Base-by-base conservation (phyloP, 2,888 invertebrate genomes). In the Hypena proboscidalis region DNA sequence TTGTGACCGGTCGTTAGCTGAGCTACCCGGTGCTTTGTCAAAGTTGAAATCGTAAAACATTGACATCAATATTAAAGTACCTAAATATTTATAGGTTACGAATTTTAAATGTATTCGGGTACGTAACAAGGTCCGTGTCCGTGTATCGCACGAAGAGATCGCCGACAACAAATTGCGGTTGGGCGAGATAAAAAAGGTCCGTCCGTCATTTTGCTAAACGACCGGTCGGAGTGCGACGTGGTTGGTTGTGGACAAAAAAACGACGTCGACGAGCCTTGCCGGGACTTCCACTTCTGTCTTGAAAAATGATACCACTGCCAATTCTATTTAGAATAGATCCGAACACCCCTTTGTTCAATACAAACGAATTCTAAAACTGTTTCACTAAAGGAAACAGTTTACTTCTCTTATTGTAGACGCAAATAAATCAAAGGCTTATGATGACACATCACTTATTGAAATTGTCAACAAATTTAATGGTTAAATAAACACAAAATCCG, bases 131-230 rank as follows among this genome's bases (percentile, higher is more conserved):
- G 68, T 64, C 65, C 70, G 70, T 83, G 68, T 64, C 65, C 70
- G 70, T 83, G 82, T 85, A 88, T 89, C 87, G 84, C 81, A 63
- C 72, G 74, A 70, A 72, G 72, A 80, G 81, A 88, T 86, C 85
- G 85, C 77, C 70, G 72, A 78, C 80, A 83, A 83, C 87, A 85
- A 89, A 90, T 90, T 89, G 89, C 87, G 86, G 90, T 85, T 80
- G 80, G 78, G 63, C 73, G 74, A 88, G 87, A 88, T 88, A 89
- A 89, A 90, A 90, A 90, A 86, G 90, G 90, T 85, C 80, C 81
- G 86, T 86, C 80, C 85, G 85, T 87, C 87, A 87, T 89, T 90
- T 85, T 81, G 83, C 77, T 82, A 85, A 87, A 86, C 85, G 88
- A 86, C 79, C 84, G 74, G 72, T 68, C 69, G 64, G 71, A 78